Evolutionary conservation across 2,113 vertebrate species (phyloP), one percentile per base, ranked within the genome.

Genomic region (Alethe diademata): DNA sequence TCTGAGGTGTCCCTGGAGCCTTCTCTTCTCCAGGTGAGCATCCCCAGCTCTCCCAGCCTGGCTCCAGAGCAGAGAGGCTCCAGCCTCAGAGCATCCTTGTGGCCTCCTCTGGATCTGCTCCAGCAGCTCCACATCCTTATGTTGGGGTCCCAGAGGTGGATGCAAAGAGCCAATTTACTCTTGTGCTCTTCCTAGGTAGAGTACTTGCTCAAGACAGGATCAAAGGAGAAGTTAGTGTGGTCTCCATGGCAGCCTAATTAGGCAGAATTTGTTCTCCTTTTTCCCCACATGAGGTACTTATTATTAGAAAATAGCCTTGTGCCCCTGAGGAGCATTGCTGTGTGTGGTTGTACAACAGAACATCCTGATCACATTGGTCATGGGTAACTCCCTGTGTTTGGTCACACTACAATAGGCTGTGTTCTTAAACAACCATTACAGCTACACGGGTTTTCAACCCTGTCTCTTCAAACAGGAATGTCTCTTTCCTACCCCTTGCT

Each of bases 181-280:
- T 23, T 15, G 3, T 58, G 24, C 19, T 66, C 48, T 40, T 79
- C 17, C 28, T 29, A 1, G 36, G 65, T 28, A 17, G 8, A 18
- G 6, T 19, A 18, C 80, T 67, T 80, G 11, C 25, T n/a, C 19
- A 8, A 18, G 17, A 15, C 14, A 78, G 60, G 22, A 36, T 61
- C 13, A 72, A 73, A 85, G 58, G 11, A 64, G 29, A 57, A 12
- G 19, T 72, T 54, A 53, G 7, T 36, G 67, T 50, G 54, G 72
- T 91, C 89, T 92, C 90, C 74, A 73, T 73, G 45, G 92, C 42
- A 88, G 67, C 66, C 45, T 86, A 69, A 83, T 90, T 29, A 40
- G 42, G 62, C 31, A 86, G 85, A 88, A 65, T 40, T 93, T 69
- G 35, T 58, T 79, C 62, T 42, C 57, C 45, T 22, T 88, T 93